phyloP scores from a whole-genome alignment of 2,888 invertebrate genomes.

The Microplitis manilae region DNA sequence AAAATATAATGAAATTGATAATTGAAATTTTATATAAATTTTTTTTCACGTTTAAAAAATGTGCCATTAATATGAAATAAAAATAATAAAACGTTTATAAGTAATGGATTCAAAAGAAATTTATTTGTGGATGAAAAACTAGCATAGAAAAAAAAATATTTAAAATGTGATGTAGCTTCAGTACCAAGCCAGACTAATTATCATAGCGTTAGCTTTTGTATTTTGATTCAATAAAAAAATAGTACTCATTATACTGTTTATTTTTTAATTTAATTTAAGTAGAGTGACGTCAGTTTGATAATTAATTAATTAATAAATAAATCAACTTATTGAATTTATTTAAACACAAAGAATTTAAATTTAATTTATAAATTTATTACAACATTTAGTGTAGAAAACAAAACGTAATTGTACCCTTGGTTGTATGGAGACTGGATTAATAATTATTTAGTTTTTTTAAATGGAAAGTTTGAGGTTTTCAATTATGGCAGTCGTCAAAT shows the following conservation, averaged over 20 bases:
- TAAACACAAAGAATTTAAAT: not conserved
- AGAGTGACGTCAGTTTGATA: not conserved
- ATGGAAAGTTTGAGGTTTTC: slow-evolving; percentile 6
- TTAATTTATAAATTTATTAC: not conserved
- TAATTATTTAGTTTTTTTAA: not conserved
- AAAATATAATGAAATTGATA: too few species aligned
- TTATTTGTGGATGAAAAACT: too few species aligned
- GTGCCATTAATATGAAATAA: not conserved
- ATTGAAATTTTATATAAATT: not conserved
- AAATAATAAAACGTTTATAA: too few species aligned
- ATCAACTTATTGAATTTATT: not conserved
- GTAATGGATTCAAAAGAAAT: not conserved
- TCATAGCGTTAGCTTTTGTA: too few species aligned
- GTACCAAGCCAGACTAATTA: too few species aligned
- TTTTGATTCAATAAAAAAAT: too few species aligned
- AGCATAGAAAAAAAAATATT: too few species aligned
- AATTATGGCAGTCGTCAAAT: slow-evolving; percentile 59
- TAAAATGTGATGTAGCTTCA: too few species aligned
- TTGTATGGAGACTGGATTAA: slow-evolving; percentile 2
- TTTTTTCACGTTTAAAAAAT: not conserved
- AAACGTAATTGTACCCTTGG: not conserved
- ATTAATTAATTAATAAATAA: not conserved
- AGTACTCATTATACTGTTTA: too few species aligned
- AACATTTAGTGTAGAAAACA: not conserved
- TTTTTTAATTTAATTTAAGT: too few species aligned